Evolutionary conservation across 2,797 vertebrate genomes (phyloP).

Genomic region (Ctenopoma multispine): DNA sequence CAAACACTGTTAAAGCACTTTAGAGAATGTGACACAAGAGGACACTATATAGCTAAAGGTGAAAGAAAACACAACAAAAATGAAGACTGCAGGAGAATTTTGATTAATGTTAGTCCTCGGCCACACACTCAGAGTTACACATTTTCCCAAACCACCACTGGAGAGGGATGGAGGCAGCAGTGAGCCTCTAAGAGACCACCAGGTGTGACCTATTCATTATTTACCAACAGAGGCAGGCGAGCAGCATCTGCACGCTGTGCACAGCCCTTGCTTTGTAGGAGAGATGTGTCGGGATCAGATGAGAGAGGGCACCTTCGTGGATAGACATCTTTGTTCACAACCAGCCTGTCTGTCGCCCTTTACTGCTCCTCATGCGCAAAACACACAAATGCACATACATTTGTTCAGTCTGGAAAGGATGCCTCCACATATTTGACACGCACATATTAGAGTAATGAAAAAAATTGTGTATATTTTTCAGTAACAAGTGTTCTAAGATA

Average conservation of each 20-base stretch:
- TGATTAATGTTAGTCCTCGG: constrained; percentile 63
- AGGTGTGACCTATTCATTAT: constrained; percentile 82
- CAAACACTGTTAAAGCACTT: constrained; percentile 58
- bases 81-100: constrained; percentile 71
- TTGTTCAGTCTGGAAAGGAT: neutral
- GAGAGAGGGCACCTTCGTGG: constrained; percentile 76
- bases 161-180: constrained; percentile 61
- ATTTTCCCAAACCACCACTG: constrained; percentile 38
- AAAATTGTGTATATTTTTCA: neutral
- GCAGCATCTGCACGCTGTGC: constrained; percentile 63
- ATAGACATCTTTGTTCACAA: constrained; percentile 70
- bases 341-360: constrained; percentile 44
- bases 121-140: constrained; percentile 19
- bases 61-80: constrained; percentile 68
- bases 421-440: neutral
- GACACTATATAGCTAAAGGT: constrained; percentile 65
- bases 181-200: constrained; percentile 71
- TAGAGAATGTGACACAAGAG: constrained; percentile 59
- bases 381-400: constrained; percentile 9
- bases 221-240: constrained; percentile 70
- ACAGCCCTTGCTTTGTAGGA: constrained; percentile 68
- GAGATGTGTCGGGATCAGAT: constrained; percentile 72
- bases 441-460: neutral
- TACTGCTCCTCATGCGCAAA: neutral
- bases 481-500: neutral